Evolutionary conservation across 2,888 invertebrate genomes (phyloP).

Genomic region (Strigamia maritima): DNA sequence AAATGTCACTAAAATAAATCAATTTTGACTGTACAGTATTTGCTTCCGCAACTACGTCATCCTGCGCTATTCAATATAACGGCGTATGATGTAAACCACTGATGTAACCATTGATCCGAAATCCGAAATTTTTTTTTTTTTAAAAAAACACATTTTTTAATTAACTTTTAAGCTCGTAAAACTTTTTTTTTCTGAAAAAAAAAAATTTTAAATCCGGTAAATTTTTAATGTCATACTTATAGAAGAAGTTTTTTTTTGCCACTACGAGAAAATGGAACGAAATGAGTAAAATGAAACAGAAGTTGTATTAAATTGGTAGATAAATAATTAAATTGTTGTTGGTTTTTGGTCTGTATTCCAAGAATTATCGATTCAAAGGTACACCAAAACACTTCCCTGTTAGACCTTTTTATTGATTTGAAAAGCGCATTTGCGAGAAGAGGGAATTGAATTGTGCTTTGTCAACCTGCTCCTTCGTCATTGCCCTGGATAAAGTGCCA

Average conservation of each 20-base stretch:
- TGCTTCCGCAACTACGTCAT: no score
- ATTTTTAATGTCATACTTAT: neutral
- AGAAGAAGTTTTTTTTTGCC: neutral
- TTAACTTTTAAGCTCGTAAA: no score
- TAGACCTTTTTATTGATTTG: slow-evolving; percentile 32
- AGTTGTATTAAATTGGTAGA: slow-evolving; percentile 25
- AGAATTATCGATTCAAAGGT: slow-evolving; percentile 28
- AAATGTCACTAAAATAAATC: no score
- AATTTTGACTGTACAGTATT: no score
- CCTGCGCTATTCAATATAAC: no score
- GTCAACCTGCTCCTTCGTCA: slow-evolving; percentile 16
- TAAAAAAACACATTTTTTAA: no score
- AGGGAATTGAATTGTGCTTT: slow-evolving; percentile 30
- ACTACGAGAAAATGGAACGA: neutral
- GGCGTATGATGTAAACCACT: no score
- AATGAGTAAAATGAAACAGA: slow-evolving; percentile 14
- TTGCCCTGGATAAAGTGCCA: slow-evolving; percentile 21
- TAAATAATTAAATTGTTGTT: slow-evolving; percentile 31
- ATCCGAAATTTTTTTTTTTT: no score
- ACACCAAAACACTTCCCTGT: slow-evolving; percentile 30
- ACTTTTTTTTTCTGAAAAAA: no score
- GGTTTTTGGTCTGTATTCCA: slow-evolving; percentile 31
- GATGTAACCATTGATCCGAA: no score
- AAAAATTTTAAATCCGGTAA: neutral
- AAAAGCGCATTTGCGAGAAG: slow-evolving; percentile 25